Evolutionary conservation across 2,888 invertebrate species (phyloP), one percentile per base, ranked within the genome.

Genomic region (Eulithis testata): DNA sequence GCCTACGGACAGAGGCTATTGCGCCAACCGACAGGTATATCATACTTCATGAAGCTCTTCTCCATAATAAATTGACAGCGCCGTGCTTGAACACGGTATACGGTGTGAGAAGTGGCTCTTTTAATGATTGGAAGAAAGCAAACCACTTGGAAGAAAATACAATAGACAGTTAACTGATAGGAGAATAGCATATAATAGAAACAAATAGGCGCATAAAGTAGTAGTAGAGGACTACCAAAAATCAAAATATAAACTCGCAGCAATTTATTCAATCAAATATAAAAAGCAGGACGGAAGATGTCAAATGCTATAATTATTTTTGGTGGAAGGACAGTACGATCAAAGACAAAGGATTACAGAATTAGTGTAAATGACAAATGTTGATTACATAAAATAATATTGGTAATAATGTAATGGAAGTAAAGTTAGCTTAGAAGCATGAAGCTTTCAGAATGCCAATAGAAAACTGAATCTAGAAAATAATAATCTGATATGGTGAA

Each of bases 1-100:
- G 36, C 55, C 65, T 66, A 65, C 68, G 78, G 78, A 83, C 78
- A 72, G 70, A 69, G 76, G 69, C 76, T 73, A 80, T 80, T 82
- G 80, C 81, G 77, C 70, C 72, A 68, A 57, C 71, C 50, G 53
- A 55, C 70, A 75, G 61, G 66, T 65, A 67, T 52, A 60, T 69
- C 57, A 60, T 62, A 60, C 55, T 44, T 31, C 45, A 36, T 31
- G 31, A 65, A 55, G 55, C 14, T n/a, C 60, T 58, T 52, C 56
- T 57, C 7, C 31, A 51, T 12, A 56, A 12, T 37, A 55, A 55
- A 50, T 44, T 44, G 55, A 56, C 55, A 62, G 31, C 11, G 11
- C 50, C 56, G 43, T 50, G 49, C 54, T 37, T 44, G 8, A 47
- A 54, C 60, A 43, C 45, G 37, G 54, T 11, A 53, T 45, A 54